Evolutionary conservation across 2,113 vertebrate genomes (phyloP).

Genomic region (Microcebus jonahi): DNA sequence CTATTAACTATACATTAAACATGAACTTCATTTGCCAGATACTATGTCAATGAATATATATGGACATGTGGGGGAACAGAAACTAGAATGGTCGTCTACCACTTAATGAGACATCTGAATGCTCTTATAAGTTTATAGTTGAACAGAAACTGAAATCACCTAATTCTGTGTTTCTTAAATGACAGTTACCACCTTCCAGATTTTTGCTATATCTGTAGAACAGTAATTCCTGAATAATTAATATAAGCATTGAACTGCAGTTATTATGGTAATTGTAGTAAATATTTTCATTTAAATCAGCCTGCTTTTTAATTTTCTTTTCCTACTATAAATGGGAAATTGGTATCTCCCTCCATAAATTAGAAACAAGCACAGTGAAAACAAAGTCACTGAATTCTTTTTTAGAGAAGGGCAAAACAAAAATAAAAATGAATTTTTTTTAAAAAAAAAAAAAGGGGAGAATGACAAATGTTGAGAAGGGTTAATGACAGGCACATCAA

Average conservation of each 20-base stretch:
- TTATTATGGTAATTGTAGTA: background rate
- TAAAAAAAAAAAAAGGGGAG: background rate
- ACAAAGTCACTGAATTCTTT: background rate
- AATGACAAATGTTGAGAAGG: background rate
- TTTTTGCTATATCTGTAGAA: background rate
- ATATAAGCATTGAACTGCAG: background rate
- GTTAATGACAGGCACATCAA: background rate
- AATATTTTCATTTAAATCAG: conserved; percentile 45
- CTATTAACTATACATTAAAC: background rate
- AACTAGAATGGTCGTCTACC: background rate
- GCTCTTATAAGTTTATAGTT: background rate
- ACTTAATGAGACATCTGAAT: background rate
- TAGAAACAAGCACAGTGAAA: conserved; percentile 1
- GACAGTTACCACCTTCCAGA: background rate
- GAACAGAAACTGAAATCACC: conserved; percentile 22
- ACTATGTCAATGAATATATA: background rate
- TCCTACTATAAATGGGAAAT: background rate
- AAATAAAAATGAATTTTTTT: background rate
- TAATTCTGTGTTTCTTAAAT: background rate
- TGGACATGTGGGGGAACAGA: background rate
- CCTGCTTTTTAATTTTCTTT: background rate
- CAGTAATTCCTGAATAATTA: conserved; percentile 16
- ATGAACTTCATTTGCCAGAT: background rate
- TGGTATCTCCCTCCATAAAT: background rate
- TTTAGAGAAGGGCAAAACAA: background rate